These are phyloP conservation scores for Copidosoma aretas DNA, from an alignment of 2,888 invertebrate genomes.

Conservation along the genomic window DNA sequence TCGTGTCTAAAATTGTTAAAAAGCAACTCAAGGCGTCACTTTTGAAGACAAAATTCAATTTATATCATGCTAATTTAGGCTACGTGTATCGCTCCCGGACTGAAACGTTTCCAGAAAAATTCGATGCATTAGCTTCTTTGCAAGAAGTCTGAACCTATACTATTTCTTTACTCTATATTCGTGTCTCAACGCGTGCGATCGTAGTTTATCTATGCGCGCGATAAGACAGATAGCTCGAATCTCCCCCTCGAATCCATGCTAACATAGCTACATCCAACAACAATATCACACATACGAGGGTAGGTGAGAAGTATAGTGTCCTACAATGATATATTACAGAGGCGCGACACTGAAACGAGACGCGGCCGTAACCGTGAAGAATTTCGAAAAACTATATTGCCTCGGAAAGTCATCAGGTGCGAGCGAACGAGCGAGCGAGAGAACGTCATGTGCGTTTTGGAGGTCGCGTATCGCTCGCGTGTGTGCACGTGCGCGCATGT, in stretches of 20 bases:
- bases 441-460: slow-evolving; percentile 10
- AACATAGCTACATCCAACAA: too few species aligned
- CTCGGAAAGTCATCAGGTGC: slow-evolving; percentile 41
- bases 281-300: slow-evolving; percentile 34
- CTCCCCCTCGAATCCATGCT: neutral
- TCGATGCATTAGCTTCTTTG: too few species aligned
- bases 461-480: slow-evolving; percentile 15
- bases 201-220: too few species aligned
- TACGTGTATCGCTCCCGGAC: too few species aligned
- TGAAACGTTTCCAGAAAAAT: too few species aligned
- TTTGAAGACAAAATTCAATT: too few species aligned
- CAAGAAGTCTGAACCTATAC: too few species aligned
- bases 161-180: too few species aligned
- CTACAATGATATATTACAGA: neutral
- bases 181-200: too few species aligned
- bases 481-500: neutral
- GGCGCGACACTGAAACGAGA: slow-evolving; percentile 48
- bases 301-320: neutral
- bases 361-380: slow-evolving; percentile 59
- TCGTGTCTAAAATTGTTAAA: too few species aligned
- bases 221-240: neutral
- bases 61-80: too few species aligned
- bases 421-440: slow-evolving; percentile 4
- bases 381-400: slow-evolving; percentile 51
- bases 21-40: too few species aligned